Base-by-base conservation (phyloP, 2,113 vertebrate genomes). In the Bucco capensis region DNA sequence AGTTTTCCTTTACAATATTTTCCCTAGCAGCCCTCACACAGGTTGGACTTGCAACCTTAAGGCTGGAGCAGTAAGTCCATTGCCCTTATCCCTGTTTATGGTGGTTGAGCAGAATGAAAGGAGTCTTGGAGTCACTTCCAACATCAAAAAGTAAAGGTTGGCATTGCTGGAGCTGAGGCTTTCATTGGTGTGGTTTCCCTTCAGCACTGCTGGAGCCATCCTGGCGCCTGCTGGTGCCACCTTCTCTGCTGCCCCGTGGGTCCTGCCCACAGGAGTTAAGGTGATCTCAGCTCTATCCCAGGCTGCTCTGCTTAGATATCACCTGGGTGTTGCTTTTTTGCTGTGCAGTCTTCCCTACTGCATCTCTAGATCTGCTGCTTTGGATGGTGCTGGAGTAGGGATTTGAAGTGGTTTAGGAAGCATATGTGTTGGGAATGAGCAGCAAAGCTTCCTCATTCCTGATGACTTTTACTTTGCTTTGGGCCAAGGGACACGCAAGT, bases 1-100 rank as follows among this genome's bases (percentile, higher is more conserved):
- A 71, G 57, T 92, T 94, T 96, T 53, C 83, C 86, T 92, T 91
- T 84, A 91, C 65, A 73, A 83, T 86, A 28, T 94, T 96, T 94
- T 90, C 71, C 84, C 77, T 94, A 67, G 72, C 37, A 25, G 10
- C 81, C 65, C 57, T 79, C 0, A 0, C 57, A 60, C 80, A 79
- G 77, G 86, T 92, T 93, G 80, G 57, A 53, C 37, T 78, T 47
- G 30, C 21, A 88, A 24, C 25, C 22, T 11, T 6, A 1, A 0
- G 2, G 54, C 42, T 47, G 76, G 56, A 88, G 49, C 51, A 47
- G 35, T 56, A 66, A 18, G 22, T 88, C 49, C 18, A 5, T 83
- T 1, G 0, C 61, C 16, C 14, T 64, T 49, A 37, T 56, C 61
- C 44, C 15, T 57, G 9, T 76, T 88, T 27, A 40, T n/a, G 33